Base-by-base conservation (phyloP, 2,113 vertebrate species). In the Festucalex cinctus region DNA sequence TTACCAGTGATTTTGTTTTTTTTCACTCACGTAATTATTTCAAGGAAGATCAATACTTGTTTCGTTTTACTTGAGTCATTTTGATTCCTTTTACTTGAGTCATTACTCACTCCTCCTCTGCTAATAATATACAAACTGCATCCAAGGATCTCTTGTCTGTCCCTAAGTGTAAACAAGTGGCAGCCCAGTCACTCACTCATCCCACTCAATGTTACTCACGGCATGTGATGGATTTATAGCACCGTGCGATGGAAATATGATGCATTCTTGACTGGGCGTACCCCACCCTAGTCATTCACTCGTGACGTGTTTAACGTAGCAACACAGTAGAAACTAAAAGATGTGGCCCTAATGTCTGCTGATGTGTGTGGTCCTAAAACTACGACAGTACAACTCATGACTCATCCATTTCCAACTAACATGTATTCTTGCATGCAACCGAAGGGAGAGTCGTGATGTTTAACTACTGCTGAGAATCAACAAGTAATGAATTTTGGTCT, bases 191-290 rank as follows among this genome's bases (percentile, higher is more conserved):
- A 85, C 75, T 83, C 75, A 85, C 75, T 64, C 69, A 36, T 60
- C 66, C 73, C 70, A 76, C 73, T 1, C 12, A 68, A 43, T 58
- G 37, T 89, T 81, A 85, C 71, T 86, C 81, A 80, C 19, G 35
- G 36, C 63, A 43, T 70, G 57, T 64, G 65, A 22, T 0, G 39
- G 54, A 37, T 46, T 74, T 71, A 63, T 65, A 62, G 16, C 44
- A 41, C 14, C 4, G 14, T 9, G 28, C 26, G 26, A 46, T 17
- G 41, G 13, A 69, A 37, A 44, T 41, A 57, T 65, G 66, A 68
- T 28, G 44, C 22, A 37, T 49, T 43, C 51, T 48, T 67, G 19
- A 56, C 69, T 51, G 7, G 64, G 26, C 17, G 2, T 65, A n/a
- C 4, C 19, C 58, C 5, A 1, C 49, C 48, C 43, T 57, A 0